Evolutionary conservation across 2,888 invertebrate species (phyloP).

Genomic region (Gari tellinella): DNA sequence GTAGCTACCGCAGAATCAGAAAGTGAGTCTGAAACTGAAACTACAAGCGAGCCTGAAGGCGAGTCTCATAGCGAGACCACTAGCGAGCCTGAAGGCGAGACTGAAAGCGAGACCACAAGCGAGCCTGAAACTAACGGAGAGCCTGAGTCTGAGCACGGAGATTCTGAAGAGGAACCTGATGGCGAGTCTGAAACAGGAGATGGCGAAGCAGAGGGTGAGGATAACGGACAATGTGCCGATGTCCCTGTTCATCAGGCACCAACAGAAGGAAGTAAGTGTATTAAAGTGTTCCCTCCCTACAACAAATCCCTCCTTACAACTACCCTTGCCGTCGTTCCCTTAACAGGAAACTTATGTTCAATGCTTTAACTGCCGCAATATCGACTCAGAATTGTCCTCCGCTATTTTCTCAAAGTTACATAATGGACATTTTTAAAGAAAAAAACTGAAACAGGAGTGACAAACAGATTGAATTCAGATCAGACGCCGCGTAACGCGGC

Average conservation of each 20-base stretch:
- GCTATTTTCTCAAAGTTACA: too few species aligned
- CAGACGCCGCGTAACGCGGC: too few species aligned
- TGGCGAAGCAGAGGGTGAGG: conserved; percentile 12
- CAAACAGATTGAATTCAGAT: too few species aligned
- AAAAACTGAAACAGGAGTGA: too few species aligned
- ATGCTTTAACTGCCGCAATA: too few species aligned
- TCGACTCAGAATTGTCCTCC: too few species aligned
- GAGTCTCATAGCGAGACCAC: not conserved
- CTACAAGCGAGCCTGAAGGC: not conserved
- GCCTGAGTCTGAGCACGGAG: conserved; percentile 83
- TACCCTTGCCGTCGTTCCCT: too few species aligned
- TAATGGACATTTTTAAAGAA: too few species aligned
- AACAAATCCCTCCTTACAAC: too few species aligned
- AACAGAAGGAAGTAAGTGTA: conserved; percentile 11
- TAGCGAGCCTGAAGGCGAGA: conserved; percentile 11
- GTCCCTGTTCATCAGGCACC: conserved; percentile 3
- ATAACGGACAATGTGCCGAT: too few species aligned
- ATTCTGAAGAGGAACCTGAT: conserved; percentile 59
- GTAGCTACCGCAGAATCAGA: conserved; percentile 7
- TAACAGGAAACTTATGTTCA: too few species aligned
- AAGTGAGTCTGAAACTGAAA: conserved; percentile 4
- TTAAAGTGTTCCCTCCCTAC: not conserved
- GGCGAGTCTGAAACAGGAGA: conserved; percentile 17
- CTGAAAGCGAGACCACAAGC: conserved; percentile 14
- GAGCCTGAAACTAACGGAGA: conserved; percentile 37